Evolutionary conservation across 2,113 vertebrate species (phyloP), one percentile per base, ranked within the genome.

Genomic region (Oncorhynchus mykiss): DNA sequence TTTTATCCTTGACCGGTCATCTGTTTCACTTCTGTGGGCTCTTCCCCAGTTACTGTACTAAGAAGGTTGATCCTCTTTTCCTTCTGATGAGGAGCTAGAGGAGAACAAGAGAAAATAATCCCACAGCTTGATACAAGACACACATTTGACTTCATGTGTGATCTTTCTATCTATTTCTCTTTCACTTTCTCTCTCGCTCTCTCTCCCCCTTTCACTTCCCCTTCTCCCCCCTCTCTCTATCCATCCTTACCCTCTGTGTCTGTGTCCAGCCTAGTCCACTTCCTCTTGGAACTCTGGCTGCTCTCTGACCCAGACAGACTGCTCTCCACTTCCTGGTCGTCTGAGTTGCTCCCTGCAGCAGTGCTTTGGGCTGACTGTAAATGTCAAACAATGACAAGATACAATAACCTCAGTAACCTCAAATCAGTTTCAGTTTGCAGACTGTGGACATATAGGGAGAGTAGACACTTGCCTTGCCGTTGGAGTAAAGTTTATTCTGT

Each of bases 401-500:
- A 22, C 59, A n/a, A n/a, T 22, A n/a, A 62, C 20, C 11, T 22
- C 6, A 62, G 7, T 62, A 4, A 67, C 25, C 25, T 29, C 65
- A 67, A 27, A 13, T 25, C 65, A 67, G 62, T 24, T 64, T 64
- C 22, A 67, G 25, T 14, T 11, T 62, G 31, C 65, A 27, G 65
- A 67, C 22, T 67, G 65, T 27, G 65, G 29, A 27, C 65, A 14
- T 3, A 67, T 62, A 62, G 59, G 18, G 59, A 62, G n/a, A 24
- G 57, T 5, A 34, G 39, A 67, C 51, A 31, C 72, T 67, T 79
- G 88, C 88, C 81, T 87, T 87, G 13, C 73, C 79, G 13, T 89
- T 84, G 12, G 82, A 78, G 2, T 78, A 72, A 48, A 91, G 88
- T 27, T 86, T 75, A 20, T 78, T 90, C 67, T 91, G 85, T 34